Evolutionary conservation across 2,888 invertebrate genomes (phyloP).

Genomic region (Lasioglossum vierecki): DNA sequence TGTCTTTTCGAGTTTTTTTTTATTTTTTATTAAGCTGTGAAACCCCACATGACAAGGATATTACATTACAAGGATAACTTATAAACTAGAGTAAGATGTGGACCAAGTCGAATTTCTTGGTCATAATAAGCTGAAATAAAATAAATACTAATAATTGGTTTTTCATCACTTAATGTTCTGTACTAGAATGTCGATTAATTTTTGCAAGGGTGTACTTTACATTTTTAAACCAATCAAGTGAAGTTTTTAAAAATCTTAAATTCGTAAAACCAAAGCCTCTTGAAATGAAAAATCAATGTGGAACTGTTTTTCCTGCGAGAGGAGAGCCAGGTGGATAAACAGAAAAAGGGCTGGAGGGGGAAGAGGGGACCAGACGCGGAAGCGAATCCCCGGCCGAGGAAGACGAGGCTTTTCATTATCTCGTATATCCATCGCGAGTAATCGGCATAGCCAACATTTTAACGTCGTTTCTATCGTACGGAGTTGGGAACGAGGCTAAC

Average conservation of each 20-base stretch:
- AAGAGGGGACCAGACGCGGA: slow-evolving; percentile 68
- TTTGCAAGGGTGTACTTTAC: too few species aligned
- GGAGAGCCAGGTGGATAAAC: background rate
- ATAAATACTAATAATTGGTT: too few species aligned
- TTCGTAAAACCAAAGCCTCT: background rate
- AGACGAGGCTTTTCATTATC: slow-evolving; percentile 78
- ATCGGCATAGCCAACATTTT: slow-evolving; percentile 78
- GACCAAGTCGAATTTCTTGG: too few species aligned
- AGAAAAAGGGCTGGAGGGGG: slow-evolving; percentile 16
- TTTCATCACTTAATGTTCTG: too few species aligned
- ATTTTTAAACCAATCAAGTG: background rate
- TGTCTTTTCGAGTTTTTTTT: background rate
- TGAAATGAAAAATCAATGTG: background rate
- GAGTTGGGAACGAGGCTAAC: slow-evolving; percentile 30
- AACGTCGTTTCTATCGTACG: slow-evolving; percentile 63
- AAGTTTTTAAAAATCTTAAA: background rate
- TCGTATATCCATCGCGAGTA: slow-evolving; percentile 78
- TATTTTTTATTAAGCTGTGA: too few species aligned
- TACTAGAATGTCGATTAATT: too few species aligned
- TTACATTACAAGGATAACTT: too few species aligned
- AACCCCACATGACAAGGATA: too few species aligned
- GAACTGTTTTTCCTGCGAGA: slow-evolving; percentile 40
- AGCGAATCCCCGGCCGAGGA: slow-evolving; percentile 61
- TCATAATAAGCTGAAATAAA: too few species aligned
- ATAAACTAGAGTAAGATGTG: too few species aligned